Evolutionary conservation across 92 coral and sea anemone species (phyloP), one percentile per base, ranked within the genome.

Genomic region (Anthopleura xanthogrammica): DNA sequence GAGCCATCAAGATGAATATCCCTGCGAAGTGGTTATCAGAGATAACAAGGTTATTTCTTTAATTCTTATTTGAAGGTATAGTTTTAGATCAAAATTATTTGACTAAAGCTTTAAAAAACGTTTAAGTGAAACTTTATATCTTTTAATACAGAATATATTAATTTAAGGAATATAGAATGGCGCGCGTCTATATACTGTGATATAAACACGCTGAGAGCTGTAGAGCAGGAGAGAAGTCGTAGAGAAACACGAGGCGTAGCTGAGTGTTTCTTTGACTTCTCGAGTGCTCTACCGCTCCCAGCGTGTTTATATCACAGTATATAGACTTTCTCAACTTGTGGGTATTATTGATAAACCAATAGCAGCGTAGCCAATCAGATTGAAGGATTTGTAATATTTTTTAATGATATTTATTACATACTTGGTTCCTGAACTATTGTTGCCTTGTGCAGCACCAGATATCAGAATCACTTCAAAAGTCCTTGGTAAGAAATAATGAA

Each of bases 391-490:
- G 39, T 39, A 40, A 10, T 11, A 76, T 76, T 76, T 42, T 43
- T 16, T 5, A 54, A 52, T 76, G 20, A 23, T 13, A 19, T 65
- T 16, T 0, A 52, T 23, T 5, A 57, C 95, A 80, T 92, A 96
- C 99, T 96, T 96, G 50, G 99, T 96, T 77, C 90, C 98, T 83
- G 95, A 80, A 55, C 79, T 80, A 73, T 81, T 62, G 52, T 92
- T 86, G 12, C 99, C 99, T 72, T 94, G 98, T 11, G 99, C 99
- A 5, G 94, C 99, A 55, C 97, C 99, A 62, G 99, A 96, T 42
- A 96, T 94, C n/a, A 96, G 91, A 36, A 94, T 89, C 58, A 96
- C 98, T 86, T 96, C 99, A 86, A 96, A 96, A 19, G 94, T 87
- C 85, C 99, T 96, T 78, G 16, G 50, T 46, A 20, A 75, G 0